Evolutionary conservation across 2,113 vertebrate species (phyloP).

Genomic region (Bostrychus sinensis): DNA sequence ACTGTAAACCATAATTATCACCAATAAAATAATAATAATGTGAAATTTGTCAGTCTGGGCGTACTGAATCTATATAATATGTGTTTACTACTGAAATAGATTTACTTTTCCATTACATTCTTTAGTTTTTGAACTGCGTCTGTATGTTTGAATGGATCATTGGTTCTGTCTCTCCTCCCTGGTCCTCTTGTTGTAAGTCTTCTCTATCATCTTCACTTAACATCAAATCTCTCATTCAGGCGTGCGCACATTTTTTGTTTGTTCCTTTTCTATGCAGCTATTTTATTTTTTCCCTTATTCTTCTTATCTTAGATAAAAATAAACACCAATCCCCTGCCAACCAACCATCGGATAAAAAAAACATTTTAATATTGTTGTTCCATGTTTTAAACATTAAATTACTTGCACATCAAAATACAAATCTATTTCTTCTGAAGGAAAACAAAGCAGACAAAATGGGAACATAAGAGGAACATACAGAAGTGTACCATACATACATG

Average conservation of each 20-base stretch:
- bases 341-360: not conserved
- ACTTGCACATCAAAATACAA: not conserved
- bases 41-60: too few species aligned
- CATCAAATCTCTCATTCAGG: slow-evolving; percentile 40
- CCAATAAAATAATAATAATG: too few species aligned
- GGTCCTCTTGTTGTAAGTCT: slow-evolving; percentile 12
- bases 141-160: slow-evolving; percentile 31
- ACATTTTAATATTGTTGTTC: not conserved
- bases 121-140: too few species aligned
- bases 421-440: not conserved
- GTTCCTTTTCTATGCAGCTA: not conserved
- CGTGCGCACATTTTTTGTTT: slow-evolving; percentile 20
- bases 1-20: too few species aligned
- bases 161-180: slow-evolving; percentile 26
- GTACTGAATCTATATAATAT: too few species aligned
- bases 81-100: too few species aligned
- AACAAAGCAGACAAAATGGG: not conserved
- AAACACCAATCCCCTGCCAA: not conserved
- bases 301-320: not conserved
- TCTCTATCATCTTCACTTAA: slow-evolving; percentile 38
- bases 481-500: not conserved
- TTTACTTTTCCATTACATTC: too few species aligned
- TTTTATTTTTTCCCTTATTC: not conserved
- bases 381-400: slow-evolving; percentile 5
- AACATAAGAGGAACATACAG: not conserved